Evolutionary conservation across 2,888 invertebrate species (phyloP).

Genomic region (Ophonus ardosiacus): DNA sequence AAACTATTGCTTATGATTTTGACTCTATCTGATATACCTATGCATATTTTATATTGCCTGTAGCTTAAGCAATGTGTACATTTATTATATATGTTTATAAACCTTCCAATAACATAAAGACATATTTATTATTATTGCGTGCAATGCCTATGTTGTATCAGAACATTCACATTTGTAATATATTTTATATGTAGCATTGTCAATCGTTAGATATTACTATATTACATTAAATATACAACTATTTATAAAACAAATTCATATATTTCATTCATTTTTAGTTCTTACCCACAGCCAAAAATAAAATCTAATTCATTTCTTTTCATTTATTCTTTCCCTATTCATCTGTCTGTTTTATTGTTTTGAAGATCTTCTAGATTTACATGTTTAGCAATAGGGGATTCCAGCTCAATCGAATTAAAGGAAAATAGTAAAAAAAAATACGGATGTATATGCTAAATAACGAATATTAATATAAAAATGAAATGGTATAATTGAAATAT

Average conservation of each 20-base stretch:
- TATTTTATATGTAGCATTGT: conserved; percentile 64
- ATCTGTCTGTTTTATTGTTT: not conserved
- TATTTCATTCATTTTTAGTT: not conserved
- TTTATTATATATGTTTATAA: conserved; percentile 60
- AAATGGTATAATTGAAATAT: too few species aligned
- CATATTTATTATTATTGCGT: conserved; percentile 63
- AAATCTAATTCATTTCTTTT: not conserved
- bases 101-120: conserved; percentile 62
- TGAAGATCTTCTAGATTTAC: not conserved
- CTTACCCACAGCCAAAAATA: not conserved
- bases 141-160: conserved; percentile 63
- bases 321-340: not conserved
- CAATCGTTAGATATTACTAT: conserved; percentile 64
- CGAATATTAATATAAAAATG: too few species aligned
- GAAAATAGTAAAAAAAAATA: too few species aligned
- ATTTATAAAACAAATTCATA: conserved; percentile 51
- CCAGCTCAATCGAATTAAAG: too few species aligned
- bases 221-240: conserved; percentile 63
- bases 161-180: conserved; percentile 64
- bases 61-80: conserved; percentile 64
- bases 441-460: too few species aligned
- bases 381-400: not conserved
- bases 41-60: conserved; percentile 62
- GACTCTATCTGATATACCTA: conserved; percentile 57
- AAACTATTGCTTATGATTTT: conserved; percentile 62